phyloP scores from a whole-genome alignment of 2,888 invertebrate genomes.

The Megalurothrips usitatus region DNA sequence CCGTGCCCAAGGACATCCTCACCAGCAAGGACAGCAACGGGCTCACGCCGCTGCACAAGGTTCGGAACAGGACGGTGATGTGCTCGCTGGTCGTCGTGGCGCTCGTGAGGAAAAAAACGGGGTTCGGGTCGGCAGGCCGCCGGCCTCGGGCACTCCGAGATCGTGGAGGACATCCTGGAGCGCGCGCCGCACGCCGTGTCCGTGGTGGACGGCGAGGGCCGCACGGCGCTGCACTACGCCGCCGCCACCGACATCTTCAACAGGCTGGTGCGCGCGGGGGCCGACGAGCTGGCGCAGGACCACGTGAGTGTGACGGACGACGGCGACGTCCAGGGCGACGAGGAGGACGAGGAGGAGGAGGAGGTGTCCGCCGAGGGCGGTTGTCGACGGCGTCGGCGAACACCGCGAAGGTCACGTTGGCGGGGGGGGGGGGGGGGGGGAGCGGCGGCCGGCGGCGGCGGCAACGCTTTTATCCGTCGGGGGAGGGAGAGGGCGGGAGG shows the following conservation, averaged over 20 bases:
- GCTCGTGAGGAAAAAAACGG: too few species aligned
- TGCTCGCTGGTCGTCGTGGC: too few species aligned
- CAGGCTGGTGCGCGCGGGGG: slow-evolving; percentile 72
- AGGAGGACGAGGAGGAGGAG: too few species aligned
- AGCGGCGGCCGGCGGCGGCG: neutral
- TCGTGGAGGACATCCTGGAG: slow-evolving; percentile 67
- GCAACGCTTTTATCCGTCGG: neutral
- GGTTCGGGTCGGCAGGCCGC: slow-evolving; percentile 59
- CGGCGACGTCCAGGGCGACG: too few species aligned
- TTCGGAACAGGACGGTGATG: too few species aligned
- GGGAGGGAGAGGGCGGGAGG: neutral
- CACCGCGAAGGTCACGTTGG: neutral
- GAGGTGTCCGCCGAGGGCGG: too few species aligned
- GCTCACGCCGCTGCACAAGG: slow-evolving; percentile 82
- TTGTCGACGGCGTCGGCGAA: neutral
- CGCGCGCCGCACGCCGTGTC: slow-evolving; percentile 65
- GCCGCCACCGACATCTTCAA: slow-evolving; percentile 73
- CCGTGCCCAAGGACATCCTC: slow-evolving; percentile 65
- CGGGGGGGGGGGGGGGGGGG: neutral
- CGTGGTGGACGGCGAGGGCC: slow-evolving; percentile 72
- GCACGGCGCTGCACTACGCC: slow-evolving; percentile 85
- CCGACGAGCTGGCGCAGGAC: slow-evolving; percentile 77
- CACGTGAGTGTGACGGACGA: slow-evolving; percentile 75
- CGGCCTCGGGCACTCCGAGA: slow-evolving; percentile 70
- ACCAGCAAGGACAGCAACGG: slow-evolving; percentile 75